Percentiles rank a stretch among this genome's conserved stretches.
phyloP scores from a whole-genome alignment of 1,140 invertebrate genomes.

The Formica exsecta region DNA sequence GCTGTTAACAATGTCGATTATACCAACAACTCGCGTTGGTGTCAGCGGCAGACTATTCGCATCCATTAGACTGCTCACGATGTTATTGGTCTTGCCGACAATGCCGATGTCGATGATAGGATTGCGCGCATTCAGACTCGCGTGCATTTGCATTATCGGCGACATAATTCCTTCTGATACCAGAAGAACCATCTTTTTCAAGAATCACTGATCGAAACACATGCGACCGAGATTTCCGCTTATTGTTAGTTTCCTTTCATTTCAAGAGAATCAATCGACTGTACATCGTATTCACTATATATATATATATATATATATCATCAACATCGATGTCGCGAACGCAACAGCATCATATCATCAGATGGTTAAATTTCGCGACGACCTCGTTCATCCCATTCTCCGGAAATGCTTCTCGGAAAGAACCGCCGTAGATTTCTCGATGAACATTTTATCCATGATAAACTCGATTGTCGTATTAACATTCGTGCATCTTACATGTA shows the following conservation, averaged over 20 bases:
- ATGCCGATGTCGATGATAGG: constrained; percentile 56
- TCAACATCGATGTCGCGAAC: neutral
- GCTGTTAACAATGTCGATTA: constrained; percentile 70
- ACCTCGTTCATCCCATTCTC: constrained; percentile 4
- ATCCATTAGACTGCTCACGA: constrained; percentile 68
- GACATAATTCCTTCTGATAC: constrained; percentile 78
- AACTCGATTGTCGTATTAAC: neutral
- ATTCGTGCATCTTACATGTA: neutral
- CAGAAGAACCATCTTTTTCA: constrained; percentile 82
- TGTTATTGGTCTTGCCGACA: constrained; percentile 68
- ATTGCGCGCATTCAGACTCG: constrained; percentile 70
- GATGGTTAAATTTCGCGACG: constrained; percentile 11
- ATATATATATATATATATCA: neutral
- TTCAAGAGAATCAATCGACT: constrained; percentile 12
- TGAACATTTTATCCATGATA: neutral
- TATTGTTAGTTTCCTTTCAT: constrained; percentile 11
- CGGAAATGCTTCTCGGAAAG: neutral
- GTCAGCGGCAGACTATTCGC: constrained; percentile 66
- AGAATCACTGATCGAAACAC: neutral
- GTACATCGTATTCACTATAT: neutral
- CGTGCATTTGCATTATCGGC: constrained; percentile 74
- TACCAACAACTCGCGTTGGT: constrained; percentile 62
- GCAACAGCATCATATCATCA: too few species aligned
- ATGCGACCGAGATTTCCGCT: too few species aligned
- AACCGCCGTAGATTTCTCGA: neutral